These are phyloP conservation scores for Drosophila testacea DNA, from an alignment of 2,888 invertebrate species.

Conservation along the genomic window DNA sequence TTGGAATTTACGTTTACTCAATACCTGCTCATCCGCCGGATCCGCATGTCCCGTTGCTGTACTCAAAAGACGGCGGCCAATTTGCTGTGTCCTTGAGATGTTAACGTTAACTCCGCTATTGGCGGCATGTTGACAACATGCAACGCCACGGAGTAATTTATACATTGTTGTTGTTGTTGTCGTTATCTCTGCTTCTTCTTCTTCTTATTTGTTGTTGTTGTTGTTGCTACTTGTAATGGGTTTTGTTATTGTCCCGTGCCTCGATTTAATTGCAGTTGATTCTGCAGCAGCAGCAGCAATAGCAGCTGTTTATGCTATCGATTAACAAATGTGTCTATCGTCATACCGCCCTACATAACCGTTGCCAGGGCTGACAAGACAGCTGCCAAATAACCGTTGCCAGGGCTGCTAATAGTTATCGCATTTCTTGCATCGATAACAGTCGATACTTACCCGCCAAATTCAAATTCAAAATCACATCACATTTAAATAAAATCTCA, in stretches of 20 bases:
- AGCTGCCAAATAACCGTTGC: not conserved
- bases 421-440: not conserved
- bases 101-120: conserved; percentile 40
- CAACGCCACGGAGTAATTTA: conserved; percentile 60
- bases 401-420: not conserved
- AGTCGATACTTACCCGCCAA: not conserved
- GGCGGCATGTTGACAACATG: conserved; percentile 55
- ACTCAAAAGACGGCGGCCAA: conserved; percentile 29
- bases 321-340: not conserved
- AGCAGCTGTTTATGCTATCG: conserved; percentile 3
- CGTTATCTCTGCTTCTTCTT: no score
- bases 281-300: conserved; percentile 1
- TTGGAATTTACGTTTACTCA: conserved; percentile 81
- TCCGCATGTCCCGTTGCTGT: conserved; percentile 22
- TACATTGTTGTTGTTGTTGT: conserved; percentile 25
- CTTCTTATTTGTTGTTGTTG: not conserved
- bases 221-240: not conserved
- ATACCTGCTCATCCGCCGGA: conserved; percentile 66
- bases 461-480: conserved; percentile 2
- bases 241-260: conserved; percentile 49
- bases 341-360: not conserved
- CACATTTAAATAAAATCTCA: conserved; percentile 9
- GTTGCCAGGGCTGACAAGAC: conserved; percentile 1
- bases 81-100: conserved; percentile 14
- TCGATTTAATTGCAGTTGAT: conserved; percentile 18